A percentile compares a stretch with the other conserved stretches of the same genome.
Conservation (phyloP, 37 sponge, comb jelly and placozoan species). For the Dysidea cf. avara region DNA sequence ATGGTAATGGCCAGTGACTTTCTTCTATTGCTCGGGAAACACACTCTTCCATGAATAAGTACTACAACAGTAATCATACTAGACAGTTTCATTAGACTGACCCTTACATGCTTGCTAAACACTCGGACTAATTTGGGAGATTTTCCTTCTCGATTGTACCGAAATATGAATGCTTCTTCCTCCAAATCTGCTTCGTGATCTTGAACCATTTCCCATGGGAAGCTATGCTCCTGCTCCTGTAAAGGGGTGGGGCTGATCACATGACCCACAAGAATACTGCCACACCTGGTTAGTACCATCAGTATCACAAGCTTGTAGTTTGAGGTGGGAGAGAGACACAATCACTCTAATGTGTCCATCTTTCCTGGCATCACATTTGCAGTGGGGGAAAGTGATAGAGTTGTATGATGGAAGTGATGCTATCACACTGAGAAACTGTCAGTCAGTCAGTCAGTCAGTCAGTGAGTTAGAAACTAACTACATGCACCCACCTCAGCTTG, state of each 20-base stretch:
- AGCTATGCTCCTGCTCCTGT: slow-evolving; percentile 68
- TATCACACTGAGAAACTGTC: slow-evolving; percentile 73
- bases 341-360: slow-evolving; percentile 83
- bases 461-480: neutral
- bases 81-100: neutral
- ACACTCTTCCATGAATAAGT: slow-evolving; percentile 77
- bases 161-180: slow-evolving; percentile 76
- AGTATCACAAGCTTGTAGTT: slow-evolving; percentile 66
- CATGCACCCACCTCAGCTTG: neutral
- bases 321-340: slow-evolving; percentile 35
- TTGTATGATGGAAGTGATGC: slow-evolving; percentile 66
- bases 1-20: too few relatives aligned
- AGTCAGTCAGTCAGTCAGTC: neutral
- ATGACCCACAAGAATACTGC: neutral
- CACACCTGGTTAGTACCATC: slow-evolving; percentile 69
- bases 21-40: slow-evolving; percentile 10
- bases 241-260: neutral
- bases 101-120: slow-evolving; percentile 66
- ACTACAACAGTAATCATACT: slow-evolving; percentile 37
- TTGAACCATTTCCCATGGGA: slow-evolving; percentile 72
- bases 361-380: slow-evolving; percentile 87
- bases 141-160: slow-evolving; percentile 64
- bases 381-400: slow-evolving; percentile 89
- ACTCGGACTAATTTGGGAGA: slow-evolving; percentile 66
- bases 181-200: slow-evolving; percentile 76